phyloP scores from a whole-genome alignment of 2,888 invertebrate genomes.

The Muscina levida region DNA sequence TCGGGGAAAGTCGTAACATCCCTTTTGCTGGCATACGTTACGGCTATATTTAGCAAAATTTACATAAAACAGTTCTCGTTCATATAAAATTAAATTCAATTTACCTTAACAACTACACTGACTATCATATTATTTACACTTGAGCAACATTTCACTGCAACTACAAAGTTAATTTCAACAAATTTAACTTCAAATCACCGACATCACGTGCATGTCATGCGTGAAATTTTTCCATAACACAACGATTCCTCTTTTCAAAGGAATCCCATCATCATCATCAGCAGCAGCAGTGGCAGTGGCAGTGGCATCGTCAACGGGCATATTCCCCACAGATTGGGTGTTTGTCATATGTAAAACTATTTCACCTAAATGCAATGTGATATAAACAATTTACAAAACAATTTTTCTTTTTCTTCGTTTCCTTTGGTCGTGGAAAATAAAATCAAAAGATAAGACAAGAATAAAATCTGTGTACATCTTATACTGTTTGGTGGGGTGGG shows the following conservation, averaged over 20 bases:
- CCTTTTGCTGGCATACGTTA: no score
- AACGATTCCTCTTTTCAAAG: constrained; percentile 45
- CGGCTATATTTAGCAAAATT: no score
- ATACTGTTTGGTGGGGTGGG: no score
- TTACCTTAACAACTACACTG: no score
- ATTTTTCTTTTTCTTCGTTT: constrained; percentile 59
- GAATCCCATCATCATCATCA: constrained; percentile 22
- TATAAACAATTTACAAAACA: constrained; percentile 69
- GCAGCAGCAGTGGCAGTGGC: not conserved
- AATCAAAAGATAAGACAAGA: constrained; percentile 31
- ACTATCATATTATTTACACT: constrained; percentile 24
- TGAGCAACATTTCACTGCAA: constrained; percentile 16
- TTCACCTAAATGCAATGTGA: constrained; percentile 59
- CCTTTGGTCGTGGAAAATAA: constrained; percentile 28
- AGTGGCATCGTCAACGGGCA: no score
- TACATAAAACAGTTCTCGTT: no score
- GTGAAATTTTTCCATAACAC: constrained; percentile 61
- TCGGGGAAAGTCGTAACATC: no score
- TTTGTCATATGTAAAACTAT: constrained; percentile 16
- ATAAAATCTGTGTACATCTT: no score
- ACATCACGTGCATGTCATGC: constrained; percentile 69
- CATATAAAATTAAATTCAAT: no score
- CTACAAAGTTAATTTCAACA: constrained; percentile 60
- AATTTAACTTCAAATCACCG: constrained; percentile 65
- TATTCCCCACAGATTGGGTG: no score